phyloP scores from a whole-genome alignment of 2,797 vertebrate species.

The Poeciliopsis turneri region DNA sequence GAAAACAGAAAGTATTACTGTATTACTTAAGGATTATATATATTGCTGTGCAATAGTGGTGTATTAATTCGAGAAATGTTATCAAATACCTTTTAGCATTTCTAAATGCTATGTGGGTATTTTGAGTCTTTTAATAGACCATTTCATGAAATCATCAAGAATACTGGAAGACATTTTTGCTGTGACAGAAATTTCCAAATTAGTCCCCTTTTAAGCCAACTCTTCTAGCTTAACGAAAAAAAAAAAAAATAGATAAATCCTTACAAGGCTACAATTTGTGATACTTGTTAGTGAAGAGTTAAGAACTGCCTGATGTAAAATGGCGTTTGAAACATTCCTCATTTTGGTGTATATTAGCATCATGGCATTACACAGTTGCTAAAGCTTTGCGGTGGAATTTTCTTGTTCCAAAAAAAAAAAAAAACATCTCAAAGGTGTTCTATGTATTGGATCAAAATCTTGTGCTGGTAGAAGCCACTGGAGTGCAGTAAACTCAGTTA shows the following conservation, averaged over 20 bases:
- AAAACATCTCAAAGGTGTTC: not conserved
- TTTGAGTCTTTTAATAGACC: constrained; percentile 14
- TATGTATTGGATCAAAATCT: not conserved
- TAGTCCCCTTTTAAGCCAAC: not conserved
- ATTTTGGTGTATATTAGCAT: not conserved
- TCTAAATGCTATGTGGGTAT: constrained; percentile 57
- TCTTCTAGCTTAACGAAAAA: not conserved
- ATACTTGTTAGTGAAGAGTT: not conserved
- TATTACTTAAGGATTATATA: constrained; percentile 31
- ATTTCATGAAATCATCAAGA: constrained; percentile 31
- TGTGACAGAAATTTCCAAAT: constrained; percentile 11
- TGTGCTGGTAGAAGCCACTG: not conserved
- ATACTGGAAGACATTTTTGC: constrained; percentile 19
- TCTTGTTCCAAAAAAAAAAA: not conserved
- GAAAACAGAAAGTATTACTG: constrained; percentile 3
- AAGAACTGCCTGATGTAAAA: not conserved
- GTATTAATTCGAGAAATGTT: constrained; percentile 53
- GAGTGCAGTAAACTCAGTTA: not conserved
- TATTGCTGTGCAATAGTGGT: constrained; percentile 29
- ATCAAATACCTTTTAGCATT: constrained; percentile 65
- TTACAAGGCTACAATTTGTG: not conserved
- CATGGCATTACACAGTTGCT: not conserved
- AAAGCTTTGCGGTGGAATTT: not conserved
- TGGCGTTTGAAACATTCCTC: not conserved
- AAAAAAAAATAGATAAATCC: not conserved